These are phyloP conservation scores for Ips typographus DNA, from an alignment of 1,140 invertebrate species.

Conservation along the genomic window DNA sequence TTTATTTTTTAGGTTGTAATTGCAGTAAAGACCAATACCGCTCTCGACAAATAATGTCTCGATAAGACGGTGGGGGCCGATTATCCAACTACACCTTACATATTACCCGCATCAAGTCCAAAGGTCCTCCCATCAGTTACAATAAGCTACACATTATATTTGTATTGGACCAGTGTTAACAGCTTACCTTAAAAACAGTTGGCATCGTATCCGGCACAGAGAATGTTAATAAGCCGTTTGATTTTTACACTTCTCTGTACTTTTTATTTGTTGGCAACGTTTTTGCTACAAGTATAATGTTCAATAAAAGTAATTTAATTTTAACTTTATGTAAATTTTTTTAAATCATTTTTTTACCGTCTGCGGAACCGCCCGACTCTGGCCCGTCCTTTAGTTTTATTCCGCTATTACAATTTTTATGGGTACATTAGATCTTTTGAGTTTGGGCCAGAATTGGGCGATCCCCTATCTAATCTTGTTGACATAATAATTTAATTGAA, in stretches of 20 bases:
- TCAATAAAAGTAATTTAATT: constrained; percentile 49
- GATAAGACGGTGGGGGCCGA: constrained; percentile 39
- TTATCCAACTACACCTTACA: constrained; percentile 13
- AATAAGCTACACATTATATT: constrained; percentile 43
- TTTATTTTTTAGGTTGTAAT: constrained; percentile 66
- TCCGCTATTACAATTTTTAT: constrained; percentile 11
- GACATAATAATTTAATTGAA: constrained; percentile 42
- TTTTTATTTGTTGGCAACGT: constrained; percentile 42
- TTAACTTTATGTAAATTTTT: constrained; percentile 46
- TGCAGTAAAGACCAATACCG: constrained; percentile 91
- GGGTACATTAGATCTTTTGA: constrained; percentile 16
- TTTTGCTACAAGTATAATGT: constrained; percentile 35
- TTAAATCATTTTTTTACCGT: constrained; percentile 41
- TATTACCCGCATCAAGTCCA: constrained; percentile 50
- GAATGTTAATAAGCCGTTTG: constrained; percentile 42
- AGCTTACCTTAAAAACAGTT: constrained; percentile 41
- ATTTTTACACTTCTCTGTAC: constrained; percentile 41
- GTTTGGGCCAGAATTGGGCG: constrained; percentile 38
- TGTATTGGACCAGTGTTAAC: constrained; percentile 48
- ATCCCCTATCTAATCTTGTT: constrained; percentile 41
- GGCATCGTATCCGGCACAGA: constrained; percentile 36
- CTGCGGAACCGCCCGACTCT: constrained; percentile 40
- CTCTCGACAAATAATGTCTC: constrained; percentile 84
- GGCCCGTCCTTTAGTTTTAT: constrained; percentile 13
- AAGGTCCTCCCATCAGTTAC: constrained; percentile 54